These are phyloP conservation scores for Venusia cambrica DNA, from an alignment of 2,888 invertebrate species.

Conservation along the genomic window DNA sequence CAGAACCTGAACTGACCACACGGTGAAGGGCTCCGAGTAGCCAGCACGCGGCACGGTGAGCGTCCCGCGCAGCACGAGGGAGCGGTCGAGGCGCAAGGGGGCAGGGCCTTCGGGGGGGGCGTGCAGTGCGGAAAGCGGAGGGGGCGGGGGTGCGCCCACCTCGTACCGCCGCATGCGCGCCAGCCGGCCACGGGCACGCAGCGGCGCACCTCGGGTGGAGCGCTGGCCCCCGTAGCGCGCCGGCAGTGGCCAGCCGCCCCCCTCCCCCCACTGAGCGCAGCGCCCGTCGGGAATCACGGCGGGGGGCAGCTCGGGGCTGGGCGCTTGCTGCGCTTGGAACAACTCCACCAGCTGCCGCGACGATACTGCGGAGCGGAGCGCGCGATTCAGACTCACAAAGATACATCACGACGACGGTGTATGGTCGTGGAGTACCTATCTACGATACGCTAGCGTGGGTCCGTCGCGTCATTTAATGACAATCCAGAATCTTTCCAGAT, in stretches of 20 bases:
- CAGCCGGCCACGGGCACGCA: slow-evolving; percentile 14
- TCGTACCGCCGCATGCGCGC: slow-evolving; percentile 22
- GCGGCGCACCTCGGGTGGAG: slow-evolving; percentile 30
- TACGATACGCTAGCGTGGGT: too few species aligned
- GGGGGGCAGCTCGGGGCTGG: slow-evolving; percentile 49
- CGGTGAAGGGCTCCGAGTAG: slow-evolving; percentile 55
- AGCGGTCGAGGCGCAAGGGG: slow-evolving; percentile 44
- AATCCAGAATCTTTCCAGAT: too few species aligned
- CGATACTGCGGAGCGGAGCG: slow-evolving; percentile 33
- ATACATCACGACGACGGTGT: too few species aligned
- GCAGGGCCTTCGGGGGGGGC: slow-evolving; percentile 26
- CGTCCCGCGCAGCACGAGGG: slow-evolving; percentile 45
- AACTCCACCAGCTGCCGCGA: slow-evolving; percentile 46
- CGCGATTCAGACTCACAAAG: background rate
- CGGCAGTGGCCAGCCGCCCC: slow-evolving; percentile 2
- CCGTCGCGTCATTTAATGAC: too few species aligned
- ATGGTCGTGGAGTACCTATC: too few species aligned
- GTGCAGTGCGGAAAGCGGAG: slow-evolving; percentile 1
- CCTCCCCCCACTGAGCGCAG: slow-evolving; percentile 14
- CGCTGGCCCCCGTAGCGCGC: slow-evolving; percentile 8
- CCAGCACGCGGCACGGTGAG: slow-evolving; percentile 54
- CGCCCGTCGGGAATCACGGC: slow-evolving; percentile 40
- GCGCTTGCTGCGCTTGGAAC: slow-evolving; percentile 47
- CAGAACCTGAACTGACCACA: slow-evolving; percentile 52
- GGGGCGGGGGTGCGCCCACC: slow-evolving; percentile 12